Conservation (phyloP, 2,888 invertebrate genomes). For the Meiosimyza platycephala region DNA sequence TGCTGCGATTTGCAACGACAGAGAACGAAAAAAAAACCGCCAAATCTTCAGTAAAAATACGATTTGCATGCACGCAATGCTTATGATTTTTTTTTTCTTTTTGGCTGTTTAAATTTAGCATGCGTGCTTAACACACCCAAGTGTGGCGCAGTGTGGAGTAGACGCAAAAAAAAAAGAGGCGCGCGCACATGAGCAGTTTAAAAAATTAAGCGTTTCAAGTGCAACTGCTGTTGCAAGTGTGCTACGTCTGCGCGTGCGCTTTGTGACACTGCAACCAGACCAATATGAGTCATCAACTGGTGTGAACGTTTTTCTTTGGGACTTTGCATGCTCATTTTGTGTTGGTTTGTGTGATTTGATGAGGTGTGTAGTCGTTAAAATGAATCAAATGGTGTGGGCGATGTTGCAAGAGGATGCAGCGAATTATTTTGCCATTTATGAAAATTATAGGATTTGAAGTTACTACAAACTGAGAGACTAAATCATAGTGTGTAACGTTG, state of each 20-base stretch:
- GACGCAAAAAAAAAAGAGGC: not conserved
- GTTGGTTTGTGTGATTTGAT: constrained; percentile 17
- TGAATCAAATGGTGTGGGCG: constrained; percentile 21
- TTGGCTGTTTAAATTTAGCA: constrained; percentile 1
- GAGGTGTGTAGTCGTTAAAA: constrained; percentile 19
- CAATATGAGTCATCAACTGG: not conserved
- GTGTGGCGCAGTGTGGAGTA: not conserved
- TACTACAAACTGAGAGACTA: constrained; percentile 43
- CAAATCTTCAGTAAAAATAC: too few relatives aligned
- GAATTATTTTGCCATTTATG: constrained; percentile 56
- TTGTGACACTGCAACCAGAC: constrained; percentile 15
- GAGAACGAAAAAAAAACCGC: not conserved
- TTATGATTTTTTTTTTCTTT: too few relatives aligned
- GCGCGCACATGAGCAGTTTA: constrained; percentile 21
- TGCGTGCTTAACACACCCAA: constrained; percentile 36
- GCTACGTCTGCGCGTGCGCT: constrained; percentile 26
- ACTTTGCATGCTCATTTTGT: not conserved
- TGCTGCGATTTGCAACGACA: not conserved
- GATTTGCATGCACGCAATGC: too few relatives aligned
- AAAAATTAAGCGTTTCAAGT: constrained; percentile 29
- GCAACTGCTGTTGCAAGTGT: constrained; percentile 19
- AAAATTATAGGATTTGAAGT: constrained; percentile 53
- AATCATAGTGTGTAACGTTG: constrained; percentile 49
- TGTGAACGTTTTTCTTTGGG: too few relatives aligned
- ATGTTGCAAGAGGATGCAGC: constrained; percentile 42